These are phyloP conservation scores for Drosophila subpulchrella DNA, from an alignment of 1,140 invertebrate genomes.

Conservation along the genomic window DNA sequence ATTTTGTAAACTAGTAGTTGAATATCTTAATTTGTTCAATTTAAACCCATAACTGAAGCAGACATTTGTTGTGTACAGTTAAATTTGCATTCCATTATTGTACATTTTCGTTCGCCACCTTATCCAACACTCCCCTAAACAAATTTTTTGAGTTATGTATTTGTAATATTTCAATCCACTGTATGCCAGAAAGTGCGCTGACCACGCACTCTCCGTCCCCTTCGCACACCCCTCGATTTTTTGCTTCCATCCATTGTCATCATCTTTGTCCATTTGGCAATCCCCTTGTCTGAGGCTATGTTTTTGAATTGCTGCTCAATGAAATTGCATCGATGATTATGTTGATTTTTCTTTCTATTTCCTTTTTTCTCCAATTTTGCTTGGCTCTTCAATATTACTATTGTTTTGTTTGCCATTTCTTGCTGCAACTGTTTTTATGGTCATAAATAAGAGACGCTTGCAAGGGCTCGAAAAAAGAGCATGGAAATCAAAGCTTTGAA, in stretches of 20 bases:
- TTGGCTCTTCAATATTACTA: constrained; percentile 57
- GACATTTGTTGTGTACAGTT: too few relatives aligned
- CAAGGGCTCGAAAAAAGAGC: constrained; percentile 46
- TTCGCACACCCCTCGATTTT: not conserved
- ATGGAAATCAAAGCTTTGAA: constrained; percentile 73
- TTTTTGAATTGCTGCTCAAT: constrained; percentile 79
- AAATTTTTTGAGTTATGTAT: not conserved
- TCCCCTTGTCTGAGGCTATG: constrained; percentile 47
- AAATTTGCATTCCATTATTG: too few relatives aligned
- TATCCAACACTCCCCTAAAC: too few relatives aligned
- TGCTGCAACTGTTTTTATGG: constrained; percentile 56
- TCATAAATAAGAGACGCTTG: constrained; percentile 64
- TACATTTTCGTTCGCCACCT: too few relatives aligned
- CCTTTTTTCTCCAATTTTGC: constrained; percentile 27
- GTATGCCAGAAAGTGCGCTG: constrained; percentile 18
- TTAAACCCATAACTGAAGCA: too few relatives aligned
- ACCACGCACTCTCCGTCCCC: constrained; percentile 13
- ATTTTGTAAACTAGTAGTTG: too few relatives aligned
- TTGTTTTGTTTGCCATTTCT: constrained; percentile 4
- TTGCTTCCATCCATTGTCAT: constrained; percentile 53
- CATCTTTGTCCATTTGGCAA: constrained; percentile 49
- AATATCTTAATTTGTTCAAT: too few relatives aligned
- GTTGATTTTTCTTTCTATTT: constrained; percentile 61
- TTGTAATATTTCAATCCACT: not conserved
- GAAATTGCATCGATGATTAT: constrained; percentile 80